These are phyloP conservation scores for Hyalella azteca DNA, from an alignment of 2,888 invertebrate genomes.

Conservation along the genomic window DNA sequence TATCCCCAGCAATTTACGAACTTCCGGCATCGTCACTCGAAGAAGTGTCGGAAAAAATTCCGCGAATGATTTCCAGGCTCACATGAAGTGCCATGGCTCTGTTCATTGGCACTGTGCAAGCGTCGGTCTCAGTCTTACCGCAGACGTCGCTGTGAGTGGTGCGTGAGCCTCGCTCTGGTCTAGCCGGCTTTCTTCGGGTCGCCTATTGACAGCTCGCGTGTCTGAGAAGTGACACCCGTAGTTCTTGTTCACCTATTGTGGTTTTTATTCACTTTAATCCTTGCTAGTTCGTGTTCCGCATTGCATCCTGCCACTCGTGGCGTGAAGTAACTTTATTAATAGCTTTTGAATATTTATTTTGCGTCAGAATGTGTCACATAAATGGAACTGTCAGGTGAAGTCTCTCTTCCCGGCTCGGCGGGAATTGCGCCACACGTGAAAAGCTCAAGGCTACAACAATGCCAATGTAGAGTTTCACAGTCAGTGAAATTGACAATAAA, in stretches of 20 bases:
- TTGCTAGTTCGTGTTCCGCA: too few species aligned
- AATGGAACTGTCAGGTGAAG: constrained; percentile 32
- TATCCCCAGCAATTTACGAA: too few species aligned
- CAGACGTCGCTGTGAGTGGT: neutral
- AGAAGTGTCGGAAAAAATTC: neutral
- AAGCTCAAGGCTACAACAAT: neutral
- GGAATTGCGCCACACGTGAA: neutral
- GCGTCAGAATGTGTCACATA: constrained; percentile 17
- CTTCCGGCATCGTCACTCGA: neutral
- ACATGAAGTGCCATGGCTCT: too few species aligned
- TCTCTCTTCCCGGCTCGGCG: neutral
- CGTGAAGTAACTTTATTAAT: neutral
- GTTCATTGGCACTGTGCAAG: neutral
- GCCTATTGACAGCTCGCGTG: too few species aligned
- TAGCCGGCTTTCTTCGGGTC: neutral
- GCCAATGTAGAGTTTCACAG: neutral
- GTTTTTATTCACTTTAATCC: too few species aligned
- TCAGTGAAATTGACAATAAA: too few species aligned
- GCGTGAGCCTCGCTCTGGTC: neutral
- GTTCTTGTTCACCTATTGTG: too few species aligned
- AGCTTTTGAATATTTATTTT: neutral
- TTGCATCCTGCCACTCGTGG: too few species aligned
- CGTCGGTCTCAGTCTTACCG: neutral
- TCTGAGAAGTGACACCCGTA: too few species aligned
- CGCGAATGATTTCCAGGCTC: neutral